phyloP scores from a whole-genome alignment of 1,140 invertebrate species.

The Drosophila serrata region DNA sequence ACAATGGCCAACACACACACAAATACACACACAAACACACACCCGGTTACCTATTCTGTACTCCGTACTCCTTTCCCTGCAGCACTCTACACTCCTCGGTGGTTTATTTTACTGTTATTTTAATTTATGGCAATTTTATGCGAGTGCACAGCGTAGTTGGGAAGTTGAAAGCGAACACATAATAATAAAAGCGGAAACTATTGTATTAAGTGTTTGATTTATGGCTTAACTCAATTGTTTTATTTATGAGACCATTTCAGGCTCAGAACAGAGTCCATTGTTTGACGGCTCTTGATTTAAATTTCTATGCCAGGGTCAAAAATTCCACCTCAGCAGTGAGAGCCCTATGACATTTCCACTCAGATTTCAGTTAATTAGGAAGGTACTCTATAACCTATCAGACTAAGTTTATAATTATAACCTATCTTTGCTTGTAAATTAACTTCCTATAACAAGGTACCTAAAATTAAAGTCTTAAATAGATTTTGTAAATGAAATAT shows the following conservation, averaged over 20 bases:
- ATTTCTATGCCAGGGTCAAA: conserved; percentile 45
- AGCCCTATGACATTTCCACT: conserved; percentile 10
- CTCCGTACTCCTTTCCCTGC: conserved; percentile 25
- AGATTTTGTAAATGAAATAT: too few relatives aligned
- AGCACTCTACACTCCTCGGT: conserved; percentile 28
- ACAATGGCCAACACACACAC: conserved; percentile 37
- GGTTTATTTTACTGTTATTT: conserved; percentile 82
- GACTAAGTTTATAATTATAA: not conserved
- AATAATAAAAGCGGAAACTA: conserved; percentile 84
- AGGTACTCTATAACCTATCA: conserved; percentile 2
- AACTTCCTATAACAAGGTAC: not conserved
- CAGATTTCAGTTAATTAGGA: conserved; percentile 11
- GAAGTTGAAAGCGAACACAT: conserved; percentile 68
- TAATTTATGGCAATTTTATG: conserved; percentile 82
- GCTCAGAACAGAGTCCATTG: conserved; percentile 28
- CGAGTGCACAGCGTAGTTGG: conserved; percentile 65
- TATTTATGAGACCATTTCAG: conserved; percentile 73
- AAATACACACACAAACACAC: not conserved
- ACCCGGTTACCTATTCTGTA: not conserved
- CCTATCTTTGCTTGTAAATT: too few relatives aligned
- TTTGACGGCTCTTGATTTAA: conserved; percentile 24
- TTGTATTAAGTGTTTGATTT: conserved; percentile 84
- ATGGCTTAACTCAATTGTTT: conserved; percentile 81
- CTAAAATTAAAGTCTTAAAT: not conserved
- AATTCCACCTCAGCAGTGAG: not conserved